phyloP scores from a whole-genome alignment of 2,797 vertebrate genomes.

The Amphiprion clarkii region DNA sequence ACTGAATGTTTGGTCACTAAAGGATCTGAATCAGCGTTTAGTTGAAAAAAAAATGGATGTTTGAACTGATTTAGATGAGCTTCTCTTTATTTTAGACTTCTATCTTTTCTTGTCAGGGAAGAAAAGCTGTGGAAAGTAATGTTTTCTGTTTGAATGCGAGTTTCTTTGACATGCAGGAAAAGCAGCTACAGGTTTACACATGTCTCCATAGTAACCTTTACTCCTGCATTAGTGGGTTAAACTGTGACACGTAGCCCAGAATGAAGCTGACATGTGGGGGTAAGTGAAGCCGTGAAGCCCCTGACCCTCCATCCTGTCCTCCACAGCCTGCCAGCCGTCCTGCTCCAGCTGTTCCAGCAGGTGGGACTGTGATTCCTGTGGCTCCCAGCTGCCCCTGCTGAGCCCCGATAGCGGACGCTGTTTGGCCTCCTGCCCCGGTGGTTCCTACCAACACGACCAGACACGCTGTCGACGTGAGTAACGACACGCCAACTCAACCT shows the following conservation, averaged over 20 bases:
- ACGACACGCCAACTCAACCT: too few species aligned
- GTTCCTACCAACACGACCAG: constrained; percentile 84
- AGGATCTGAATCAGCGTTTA: too few species aligned
- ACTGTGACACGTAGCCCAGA: not conserved
- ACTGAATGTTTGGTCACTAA: too few species aligned
- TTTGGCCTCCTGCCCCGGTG: constrained; percentile 85
- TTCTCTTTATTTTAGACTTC: too few species aligned
- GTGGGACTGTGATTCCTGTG: constrained; percentile 89
- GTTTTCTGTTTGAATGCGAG: too few species aligned
- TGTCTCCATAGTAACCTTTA: too few species aligned
- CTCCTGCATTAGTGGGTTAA: not conserved
- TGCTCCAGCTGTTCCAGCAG: constrained; percentile 87
- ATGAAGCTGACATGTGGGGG: not conserved
- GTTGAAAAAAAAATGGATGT: too few species aligned
- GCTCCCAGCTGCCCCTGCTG: constrained; percentile 81
- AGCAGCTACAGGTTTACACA: too few species aligned
- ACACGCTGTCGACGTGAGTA: constrained; percentile 89
- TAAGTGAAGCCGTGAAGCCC: constrained; percentile 10
- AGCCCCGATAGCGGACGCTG: constrained; percentile 82
- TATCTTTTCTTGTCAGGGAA: too few species aligned
- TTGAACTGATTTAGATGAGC: too few species aligned
- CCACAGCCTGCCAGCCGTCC: constrained; percentile 88
- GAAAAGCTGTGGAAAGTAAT: too few species aligned
- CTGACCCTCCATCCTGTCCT: not conserved
- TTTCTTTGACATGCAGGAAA: too few species aligned